Percentiles rank a stretch among this genome's conserved stretches.
Evolutionary conservation across 2,888 invertebrate species (phyloP).

Genomic region (Andrena haemorrhoa): DNA sequence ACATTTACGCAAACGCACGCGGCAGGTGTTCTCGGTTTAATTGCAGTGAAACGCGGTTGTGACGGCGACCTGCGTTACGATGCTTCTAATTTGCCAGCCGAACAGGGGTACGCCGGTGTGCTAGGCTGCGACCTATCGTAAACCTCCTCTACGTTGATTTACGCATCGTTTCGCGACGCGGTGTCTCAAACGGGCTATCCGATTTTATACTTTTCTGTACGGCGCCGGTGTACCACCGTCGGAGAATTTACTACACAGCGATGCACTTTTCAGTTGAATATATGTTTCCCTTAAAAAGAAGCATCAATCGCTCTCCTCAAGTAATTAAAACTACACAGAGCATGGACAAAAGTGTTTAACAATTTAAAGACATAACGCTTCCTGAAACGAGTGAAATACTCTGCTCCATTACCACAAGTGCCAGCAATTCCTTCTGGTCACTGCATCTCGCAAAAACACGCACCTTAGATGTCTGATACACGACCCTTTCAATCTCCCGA

Average conservation of each 20-base stretch:
- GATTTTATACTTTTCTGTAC: constrained; percentile 30
- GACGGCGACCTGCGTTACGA: constrained; percentile 33
- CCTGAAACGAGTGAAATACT: no score
- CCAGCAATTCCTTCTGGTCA: no score
- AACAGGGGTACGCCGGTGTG: constrained; percentile 51
- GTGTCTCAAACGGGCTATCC: constrained; percentile 30
- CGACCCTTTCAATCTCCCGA: not conserved
- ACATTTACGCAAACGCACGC: constrained; percentile 57
- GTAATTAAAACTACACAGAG: constrained; percentile 7
- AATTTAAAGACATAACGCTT: no score
- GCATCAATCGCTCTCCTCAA: not conserved
- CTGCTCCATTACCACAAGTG: no score
- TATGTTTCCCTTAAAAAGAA: not conserved
- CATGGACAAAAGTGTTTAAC: no score
- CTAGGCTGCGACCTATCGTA: constrained; percentile 53
- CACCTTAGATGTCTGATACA: not conserved
- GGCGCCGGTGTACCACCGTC: not conserved
- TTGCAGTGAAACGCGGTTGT: constrained; percentile 57
- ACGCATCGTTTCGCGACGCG: constrained; percentile 40
- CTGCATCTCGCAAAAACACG: no score
- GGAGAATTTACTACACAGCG: constrained; percentile 11
- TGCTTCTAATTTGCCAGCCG: constrained; percentile 60
- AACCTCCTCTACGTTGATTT: constrained; percentile 60
- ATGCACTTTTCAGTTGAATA: constrained; percentile 11
- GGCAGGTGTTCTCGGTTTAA: constrained; percentile 56